Conservation (phyloP, 2,888 invertebrate species). For the Apamea crenata region DNA sequence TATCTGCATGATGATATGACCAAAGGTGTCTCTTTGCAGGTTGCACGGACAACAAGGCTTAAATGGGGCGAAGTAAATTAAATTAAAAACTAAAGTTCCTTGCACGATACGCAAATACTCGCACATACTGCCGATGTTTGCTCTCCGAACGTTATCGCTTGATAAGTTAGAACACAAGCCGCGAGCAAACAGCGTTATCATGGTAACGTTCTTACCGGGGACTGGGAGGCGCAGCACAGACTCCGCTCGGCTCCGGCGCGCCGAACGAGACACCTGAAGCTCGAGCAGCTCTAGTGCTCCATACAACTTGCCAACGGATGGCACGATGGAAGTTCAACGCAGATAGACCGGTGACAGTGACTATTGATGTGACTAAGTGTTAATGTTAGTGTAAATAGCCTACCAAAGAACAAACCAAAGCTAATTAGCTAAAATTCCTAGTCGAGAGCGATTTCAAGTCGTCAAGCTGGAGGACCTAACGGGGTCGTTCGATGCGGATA, state of each 20-base stretch:
- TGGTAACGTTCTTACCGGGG: slow-evolving; percentile 84
- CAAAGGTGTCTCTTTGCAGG: slow-evolving; percentile 81
- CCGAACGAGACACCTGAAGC: slow-evolving; percentile 77
- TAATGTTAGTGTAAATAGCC: slow-evolving; percentile 65
- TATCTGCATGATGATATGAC: slow-evolving; percentile 76
- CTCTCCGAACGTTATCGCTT: slow-evolving; percentile 87
- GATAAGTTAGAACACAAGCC: slow-evolving; percentile 90
- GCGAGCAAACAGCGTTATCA: slow-evolving; percentile 88
- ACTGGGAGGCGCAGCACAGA: slow-evolving; percentile 82
- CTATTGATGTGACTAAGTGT: slow-evolving; percentile 68
- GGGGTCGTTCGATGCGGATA: slow-evolving; percentile 82
- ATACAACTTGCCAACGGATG: slow-evolving; percentile 31
- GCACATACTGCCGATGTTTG: slow-evolving; percentile 87
- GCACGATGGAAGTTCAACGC: slow-evolving; percentile 73
- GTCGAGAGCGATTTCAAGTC: slow-evolving; percentile 69
- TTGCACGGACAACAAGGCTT: slow-evolving; percentile 76
- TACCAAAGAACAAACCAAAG: slow-evolving; percentile 79
- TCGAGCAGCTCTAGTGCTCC: slow-evolving; percentile 25
- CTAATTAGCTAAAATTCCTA: slow-evolving; percentile 72
- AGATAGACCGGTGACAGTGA: slow-evolving; percentile 73
- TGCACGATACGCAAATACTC: slow-evolving; percentile 88
- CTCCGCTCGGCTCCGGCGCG: slow-evolving; percentile 76
- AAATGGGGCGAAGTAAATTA: slow-evolving; percentile 78
- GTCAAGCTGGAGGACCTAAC: slow-evolving; percentile 89
- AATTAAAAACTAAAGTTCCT: slow-evolving; percentile 84